Evolutionary conservation across 2,113 vertebrate genomes (phyloP), one percentile per base, ranked within the genome.

Genomic region (Gorsachius goisagi): DNA sequence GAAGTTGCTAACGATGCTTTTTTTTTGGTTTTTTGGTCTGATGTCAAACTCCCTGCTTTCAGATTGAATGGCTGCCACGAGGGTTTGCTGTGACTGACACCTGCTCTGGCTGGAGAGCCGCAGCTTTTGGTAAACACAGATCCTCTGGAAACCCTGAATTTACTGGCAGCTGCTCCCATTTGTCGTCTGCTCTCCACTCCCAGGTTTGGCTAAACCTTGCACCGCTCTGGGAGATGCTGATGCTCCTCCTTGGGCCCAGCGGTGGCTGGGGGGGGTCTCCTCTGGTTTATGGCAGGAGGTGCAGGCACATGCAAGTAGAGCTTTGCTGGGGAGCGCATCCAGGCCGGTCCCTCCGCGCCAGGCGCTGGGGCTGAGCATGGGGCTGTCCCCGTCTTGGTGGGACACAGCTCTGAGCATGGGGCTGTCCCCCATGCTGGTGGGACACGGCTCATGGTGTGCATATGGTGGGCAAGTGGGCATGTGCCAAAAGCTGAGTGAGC

Each of bases 41-140:
- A n/a, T 84, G 47, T 91, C 77, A 85, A 66, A 50, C 58, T 52
- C 71, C 66, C 22, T 60, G 81, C 86, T 71, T 76, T 89, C 69
- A 12, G 26, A 11, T 17, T 96, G 68, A 86, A 41, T 90, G 63
- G 39, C 83, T 93, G 93, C 88, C 76, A 60, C 0, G 15, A 85
- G 91, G 58, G 93, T 93, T 58, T 74, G 89, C 80, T 89, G 77
- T 94, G 94, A 92, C 92, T 93, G 92, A 78, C 97, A 96, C 92
- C 96, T 96, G 92, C 87, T 95, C 90, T 88, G 81, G 69, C 86
- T 93, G 73, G 30, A 27, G 81, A 82, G 55, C 27, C n/a, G 66
- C 80, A 91, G 92, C 84, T 97, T 95, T 73, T 32, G 50, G 53
- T 89, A 8, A 44, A 47, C 72, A 49, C 64, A 77, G 82, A 87